These are phyloP conservation scores for Aethes cnicana DNA, from an alignment of 2,888 invertebrate species.

Conservation along the genomic window DNA sequence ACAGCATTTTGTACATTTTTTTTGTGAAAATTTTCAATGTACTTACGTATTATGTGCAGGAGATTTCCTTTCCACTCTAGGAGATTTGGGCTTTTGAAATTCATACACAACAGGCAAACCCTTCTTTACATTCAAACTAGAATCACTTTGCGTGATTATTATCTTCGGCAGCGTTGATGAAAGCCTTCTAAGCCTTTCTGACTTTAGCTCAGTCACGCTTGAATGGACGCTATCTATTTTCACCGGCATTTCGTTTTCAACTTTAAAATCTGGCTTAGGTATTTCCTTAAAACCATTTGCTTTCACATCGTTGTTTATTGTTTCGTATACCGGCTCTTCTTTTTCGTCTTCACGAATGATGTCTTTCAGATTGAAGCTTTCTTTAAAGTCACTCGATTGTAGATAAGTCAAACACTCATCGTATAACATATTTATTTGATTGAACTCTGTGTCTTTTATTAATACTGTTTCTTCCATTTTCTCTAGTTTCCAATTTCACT, in stretches of 20 bases:
- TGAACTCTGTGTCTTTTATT: conserved; percentile 49
- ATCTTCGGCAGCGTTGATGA: conserved; percentile 71
- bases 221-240: conserved; percentile 51
- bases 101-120: conserved; percentile 29
- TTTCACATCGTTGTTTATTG: conserved; percentile 41
- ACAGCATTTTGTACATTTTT: no score
- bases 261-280: conserved; percentile 46
- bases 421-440: conserved; percentile 63
- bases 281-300: conserved; percentile 32
- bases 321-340: conserved; percentile 53
- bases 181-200: conserved; percentile 61
- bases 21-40: neutral
- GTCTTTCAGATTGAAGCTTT: conserved; percentile 2
- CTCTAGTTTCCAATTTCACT: neutral
- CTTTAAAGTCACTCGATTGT: conserved; percentile 32
- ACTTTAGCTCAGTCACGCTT: conserved; percentile 49
- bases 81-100: conserved; percentile 25
- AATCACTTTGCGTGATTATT: conserved; percentile 67
- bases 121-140: conserved; percentile 50
- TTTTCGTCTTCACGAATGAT: conserved; percentile 18
- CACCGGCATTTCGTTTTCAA: conserved; percentile 58
- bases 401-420: conserved; percentile 70
- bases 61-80: conserved; percentile 34
- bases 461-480: conserved; percentile 43
- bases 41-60: conserved; percentile 28